These are phyloP conservation scores for Gerris buenoi DNA, from an alignment of 1,140 invertebrate genomes.

Conservation along the genomic window DNA sequence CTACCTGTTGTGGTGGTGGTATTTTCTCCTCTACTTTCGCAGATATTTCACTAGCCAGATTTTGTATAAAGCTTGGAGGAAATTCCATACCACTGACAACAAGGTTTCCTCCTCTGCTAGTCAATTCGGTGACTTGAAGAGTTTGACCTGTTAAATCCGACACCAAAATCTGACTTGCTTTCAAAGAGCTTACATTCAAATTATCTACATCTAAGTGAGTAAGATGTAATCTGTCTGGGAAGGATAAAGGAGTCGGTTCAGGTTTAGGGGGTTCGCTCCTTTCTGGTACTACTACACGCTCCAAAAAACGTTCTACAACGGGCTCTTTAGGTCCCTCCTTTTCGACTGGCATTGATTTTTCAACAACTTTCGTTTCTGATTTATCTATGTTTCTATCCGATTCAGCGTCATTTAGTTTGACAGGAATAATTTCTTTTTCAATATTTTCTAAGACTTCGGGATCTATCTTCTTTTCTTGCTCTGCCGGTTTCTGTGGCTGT, in stretches of 20 bases:
- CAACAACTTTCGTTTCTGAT: background rate
- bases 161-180: slow-evolving; percentile 58
- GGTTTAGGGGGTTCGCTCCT: slow-evolving; percentile 29
- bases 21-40: background rate
- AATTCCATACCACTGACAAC: slow-evolving; percentile 46
- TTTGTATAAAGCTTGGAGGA: slow-evolving; percentile 28
- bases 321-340: slow-evolving; percentile 13
- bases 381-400: background rate
- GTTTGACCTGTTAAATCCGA: slow-evolving; percentile 59
- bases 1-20: slow-evolving; percentile 9
- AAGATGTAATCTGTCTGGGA: slow-evolving; percentile 41
- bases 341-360: background rate
- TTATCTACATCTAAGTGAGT: slow-evolving; percentile 59
- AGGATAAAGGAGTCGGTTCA: background rate
- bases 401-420: background rate
- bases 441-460: background rate
- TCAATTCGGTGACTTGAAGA: slow-evolving; percentile 49
- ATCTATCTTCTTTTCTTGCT: too few relatives aligned
- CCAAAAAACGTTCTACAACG: slow-evolving; percentile 18
- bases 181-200: slow-evolving; percentile 54
- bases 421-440: background rate
- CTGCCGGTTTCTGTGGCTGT: too few relatives aligned
- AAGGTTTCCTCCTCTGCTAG: slow-evolving; percentile 43
- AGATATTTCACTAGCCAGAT: slow-evolving; percentile 22
- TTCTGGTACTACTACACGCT: slow-evolving; percentile 25